Evolutionary conservation across 2,888 invertebrate species (phyloP).

Genomic region (Eledone cirrhosa): DNA sequence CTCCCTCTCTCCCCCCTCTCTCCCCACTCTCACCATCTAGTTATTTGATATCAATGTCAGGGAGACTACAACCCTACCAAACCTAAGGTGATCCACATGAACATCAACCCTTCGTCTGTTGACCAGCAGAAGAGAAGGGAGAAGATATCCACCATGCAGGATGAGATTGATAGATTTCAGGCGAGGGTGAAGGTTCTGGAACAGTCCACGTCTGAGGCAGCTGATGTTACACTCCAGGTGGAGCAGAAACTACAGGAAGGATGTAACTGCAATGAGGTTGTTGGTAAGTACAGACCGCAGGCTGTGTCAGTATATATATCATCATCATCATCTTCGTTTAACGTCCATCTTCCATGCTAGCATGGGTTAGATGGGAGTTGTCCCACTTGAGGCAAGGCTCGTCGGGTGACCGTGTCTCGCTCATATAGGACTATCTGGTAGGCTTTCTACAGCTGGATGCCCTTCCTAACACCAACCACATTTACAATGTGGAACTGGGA

Average conservation of each 20-base stretch:
- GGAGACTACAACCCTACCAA: slow-evolving; percentile 64
- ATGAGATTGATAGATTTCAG: slow-evolving; percentile 55
- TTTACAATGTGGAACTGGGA: too few species aligned
- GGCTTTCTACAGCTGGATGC: too few species aligned
- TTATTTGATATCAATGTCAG: slow-evolving; percentile 39
- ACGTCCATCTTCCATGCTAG: too few species aligned
- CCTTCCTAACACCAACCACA: too few species aligned
- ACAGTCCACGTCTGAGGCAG: slow-evolving; percentile 51
- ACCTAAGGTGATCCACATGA: slow-evolving; percentile 60
- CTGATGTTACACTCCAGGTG: slow-evolving; percentile 58
- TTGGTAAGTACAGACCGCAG: slow-evolving; percentile 57
- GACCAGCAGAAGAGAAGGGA: slow-evolving; percentile 47
- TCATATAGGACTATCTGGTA: too few species aligned
- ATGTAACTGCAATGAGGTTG: slow-evolving; percentile 53
- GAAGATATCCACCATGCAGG: slow-evolving; percentile 46
- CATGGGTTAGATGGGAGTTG: too few species aligned
- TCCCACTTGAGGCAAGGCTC: too few species aligned
- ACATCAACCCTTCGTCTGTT: slow-evolving; percentile 56
- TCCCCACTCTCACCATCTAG: too few species aligned
- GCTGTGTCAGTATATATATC: too few species aligned
- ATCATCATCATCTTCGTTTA: too few species aligned
- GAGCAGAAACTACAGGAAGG: slow-evolving; percentile 56
- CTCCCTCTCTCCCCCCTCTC: too few species aligned
- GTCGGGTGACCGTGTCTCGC: too few species aligned
- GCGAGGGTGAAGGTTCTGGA: slow-evolving; percentile 58